Percentiles rank a stretch among this genome's conserved stretches.
phyloP scores from a whole-genome alignment of 2,888 invertebrate species.

The Apantesis nais region DNA sequence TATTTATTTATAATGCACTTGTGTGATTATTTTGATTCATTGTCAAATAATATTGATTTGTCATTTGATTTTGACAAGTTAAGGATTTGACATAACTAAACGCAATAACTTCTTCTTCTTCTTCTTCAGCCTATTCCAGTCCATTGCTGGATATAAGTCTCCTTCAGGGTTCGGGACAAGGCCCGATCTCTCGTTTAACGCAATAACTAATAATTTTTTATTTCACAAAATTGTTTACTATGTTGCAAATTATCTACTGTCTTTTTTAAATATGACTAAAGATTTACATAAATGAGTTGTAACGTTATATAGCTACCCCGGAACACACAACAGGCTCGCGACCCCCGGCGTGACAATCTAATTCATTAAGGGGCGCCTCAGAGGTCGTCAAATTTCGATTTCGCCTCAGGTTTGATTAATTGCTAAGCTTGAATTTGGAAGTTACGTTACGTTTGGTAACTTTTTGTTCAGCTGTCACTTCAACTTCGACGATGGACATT shows the following conservation, averaged over 20 bases:
- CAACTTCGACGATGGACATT: neutral
- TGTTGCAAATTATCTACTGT: too few relatives aligned
- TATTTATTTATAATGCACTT: constrained; percentile 33
- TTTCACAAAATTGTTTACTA: too few relatives aligned
- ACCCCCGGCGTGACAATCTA: neutral
- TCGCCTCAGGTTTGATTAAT: neutral
- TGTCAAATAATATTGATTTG: constrained; percentile 27
- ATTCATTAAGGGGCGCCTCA: neutral
- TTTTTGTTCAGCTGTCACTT: neutral
- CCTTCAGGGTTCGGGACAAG: too few relatives aligned
- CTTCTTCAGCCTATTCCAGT: too few relatives aligned
- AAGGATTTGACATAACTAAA: neutral
- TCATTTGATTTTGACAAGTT: constrained; percentile 6
- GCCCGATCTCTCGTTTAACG: too few relatives aligned
- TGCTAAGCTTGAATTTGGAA: neutral
- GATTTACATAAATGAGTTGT: neutral
- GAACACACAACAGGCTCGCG: too few relatives aligned
- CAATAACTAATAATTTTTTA: too few relatives aligned
- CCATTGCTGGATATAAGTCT: too few relatives aligned
- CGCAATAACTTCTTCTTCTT: neutral
- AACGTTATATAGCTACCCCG: neutral
- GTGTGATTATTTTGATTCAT: constrained; percentile 11
- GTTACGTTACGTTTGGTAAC: neutral
- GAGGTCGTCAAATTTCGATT: neutral
- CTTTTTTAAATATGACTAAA: neutral